Base-by-base conservation (phyloP, 2,888 invertebrate genomes). In the Tinea trinotella region DNA sequence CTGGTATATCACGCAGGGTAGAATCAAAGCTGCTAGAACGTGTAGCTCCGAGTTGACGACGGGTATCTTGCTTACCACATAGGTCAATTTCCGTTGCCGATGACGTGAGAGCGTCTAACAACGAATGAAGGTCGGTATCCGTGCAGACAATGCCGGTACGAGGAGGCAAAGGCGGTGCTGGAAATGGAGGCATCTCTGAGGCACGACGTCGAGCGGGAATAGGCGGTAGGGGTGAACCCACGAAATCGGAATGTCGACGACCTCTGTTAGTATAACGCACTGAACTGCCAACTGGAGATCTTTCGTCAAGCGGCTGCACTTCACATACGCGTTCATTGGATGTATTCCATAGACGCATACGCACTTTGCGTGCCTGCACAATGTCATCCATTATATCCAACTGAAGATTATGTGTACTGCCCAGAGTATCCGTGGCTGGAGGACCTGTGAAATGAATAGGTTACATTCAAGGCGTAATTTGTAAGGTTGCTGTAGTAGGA, bases 301-400 rank as follows among this genome's bases (percentile, higher is more conserved):
- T 88, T 59, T 93, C 94, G 62, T 93, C 93, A 3, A 93, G 74
- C 0, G 93, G 91, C 66, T 94, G 93, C 18, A 95, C 92, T 71
- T 95, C 95, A 69, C 94, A 94, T 9, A 95, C 91, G 55, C 90
- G 89, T 71, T 93, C 92, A 64, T 88, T 93, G 57, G 93, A 92
- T 1, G 94, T 93, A 58, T 92, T 93, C 93, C 93, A 94, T 66
- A 95, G 88, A 66, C 93, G 94, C 90, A 95, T 91, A 57, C 93
- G 90, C 0, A 93, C 89, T 86, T 94, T 94, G 52, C 93, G 88
- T 10, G 93, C 92, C 65, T 92, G 91, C 10, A 94, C 92, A 58
- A 95, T 95, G 67, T 95, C 94, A 64, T 95, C 95, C 94, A 95
- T 94, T 60, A 95, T 94, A 67, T 95, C 95, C 62, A 95, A 78